Conservation (phyloP, 2,113 vertebrate genomes). For the Rhegmatorhina hoffmannsi region DNA sequence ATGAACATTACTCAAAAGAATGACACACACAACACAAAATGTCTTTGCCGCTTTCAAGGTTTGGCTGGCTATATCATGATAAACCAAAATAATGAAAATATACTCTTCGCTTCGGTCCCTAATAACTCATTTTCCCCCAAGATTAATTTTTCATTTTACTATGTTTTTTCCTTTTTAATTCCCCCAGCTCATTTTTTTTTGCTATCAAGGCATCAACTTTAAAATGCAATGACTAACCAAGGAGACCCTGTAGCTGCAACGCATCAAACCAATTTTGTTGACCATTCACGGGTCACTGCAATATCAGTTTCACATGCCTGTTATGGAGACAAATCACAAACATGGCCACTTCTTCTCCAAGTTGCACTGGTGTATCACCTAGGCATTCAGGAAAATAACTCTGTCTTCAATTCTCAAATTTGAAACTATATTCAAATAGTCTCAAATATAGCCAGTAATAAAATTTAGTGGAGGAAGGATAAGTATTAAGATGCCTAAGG, state of each 20-base stretch:
- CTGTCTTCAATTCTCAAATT: neutral
- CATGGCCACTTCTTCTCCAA: neutral
- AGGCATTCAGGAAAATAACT: neutral
- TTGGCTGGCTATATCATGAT: neutral
- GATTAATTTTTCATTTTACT: neutral
- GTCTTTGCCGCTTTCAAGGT: neutral
- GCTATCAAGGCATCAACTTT: neutral
- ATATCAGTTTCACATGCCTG: neutral
- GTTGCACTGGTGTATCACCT: neutral
- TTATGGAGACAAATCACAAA: neutral
- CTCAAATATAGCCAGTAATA: neutral
- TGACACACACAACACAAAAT: neutral
- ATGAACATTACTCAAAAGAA: neutral
- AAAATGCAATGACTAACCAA: slow-evolving; percentile 21
- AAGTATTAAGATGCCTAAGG: neutral
- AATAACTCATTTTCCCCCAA: neutral
- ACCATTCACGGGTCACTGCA: neutral
- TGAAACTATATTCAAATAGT: neutral
- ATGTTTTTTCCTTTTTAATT: neutral
- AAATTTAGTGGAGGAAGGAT: neutral
- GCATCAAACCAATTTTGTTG: slow-evolving; percentile 25
- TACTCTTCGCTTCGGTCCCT: neutral
- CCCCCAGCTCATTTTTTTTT: neutral
- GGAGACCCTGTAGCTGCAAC: slow-evolving; percentile 31
- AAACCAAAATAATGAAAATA: neutral